Percentiles rank a stretch among this genome's conserved stretches.
phyloP scores from a whole-genome alignment of 2,888 invertebrate genomes.

The Callimorpha dominula region DNA sequence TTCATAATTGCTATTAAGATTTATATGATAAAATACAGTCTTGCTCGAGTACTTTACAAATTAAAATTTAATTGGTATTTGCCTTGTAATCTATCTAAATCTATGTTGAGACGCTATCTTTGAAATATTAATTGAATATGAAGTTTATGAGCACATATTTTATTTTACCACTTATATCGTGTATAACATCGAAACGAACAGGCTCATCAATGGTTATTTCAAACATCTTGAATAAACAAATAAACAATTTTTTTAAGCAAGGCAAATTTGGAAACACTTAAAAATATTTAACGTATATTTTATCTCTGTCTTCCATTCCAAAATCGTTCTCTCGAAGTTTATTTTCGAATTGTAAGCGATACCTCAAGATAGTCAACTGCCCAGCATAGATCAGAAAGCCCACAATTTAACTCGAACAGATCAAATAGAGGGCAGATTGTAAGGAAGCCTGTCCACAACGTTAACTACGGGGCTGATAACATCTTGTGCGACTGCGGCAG shows the following conservation, averaged over 20 bases:
- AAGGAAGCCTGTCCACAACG: conserved; percentile 24
- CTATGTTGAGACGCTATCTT: conserved; percentile 31
- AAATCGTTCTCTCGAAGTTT: neutral
- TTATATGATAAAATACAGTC: conserved; percentile 27
- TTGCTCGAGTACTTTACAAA: conserved; percentile 28
- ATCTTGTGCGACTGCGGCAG: conserved; percentile 13
- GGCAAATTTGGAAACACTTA: neutral
- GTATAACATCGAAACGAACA: neutral
- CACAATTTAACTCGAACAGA: conserved; percentile 35
- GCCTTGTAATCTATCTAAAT: conserved; percentile 38
- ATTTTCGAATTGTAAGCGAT: neutral
- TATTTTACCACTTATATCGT: neutral
- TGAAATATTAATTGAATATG: conserved; percentile 48
- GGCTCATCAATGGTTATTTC: neutral
- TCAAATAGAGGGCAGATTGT: conserved; percentile 32
- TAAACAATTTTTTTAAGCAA: neutral
- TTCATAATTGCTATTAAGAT: conserved; percentile 18
- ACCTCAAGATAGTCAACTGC: neutral
- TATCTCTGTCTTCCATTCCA: neutral
- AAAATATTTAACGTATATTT: too few relatives aligned
- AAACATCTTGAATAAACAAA: neutral
- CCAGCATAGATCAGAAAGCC: neutral
- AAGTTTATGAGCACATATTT: conserved; percentile 11
- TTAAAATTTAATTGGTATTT: conserved; percentile 50
- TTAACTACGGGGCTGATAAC: conserved; percentile 30